These are phyloP conservation scores for Smutsia temminckii DNA, from an alignment of 2,797 vertebrate species.

Conservation along the genomic window DNA sequence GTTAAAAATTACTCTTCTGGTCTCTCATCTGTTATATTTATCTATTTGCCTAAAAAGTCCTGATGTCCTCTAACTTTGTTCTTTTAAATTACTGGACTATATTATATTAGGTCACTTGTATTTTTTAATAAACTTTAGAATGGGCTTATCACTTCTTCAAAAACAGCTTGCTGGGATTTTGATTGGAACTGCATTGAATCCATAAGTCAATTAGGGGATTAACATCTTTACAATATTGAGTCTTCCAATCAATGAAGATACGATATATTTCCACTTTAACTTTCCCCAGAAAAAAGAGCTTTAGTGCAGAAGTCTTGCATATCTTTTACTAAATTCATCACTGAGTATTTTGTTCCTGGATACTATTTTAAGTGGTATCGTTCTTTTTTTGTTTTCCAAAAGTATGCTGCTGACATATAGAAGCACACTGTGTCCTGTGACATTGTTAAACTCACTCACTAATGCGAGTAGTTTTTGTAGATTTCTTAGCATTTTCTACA, in stretches of 20 bases:
- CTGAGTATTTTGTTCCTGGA: neutral
- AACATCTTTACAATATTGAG: neutral
- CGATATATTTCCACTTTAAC: neutral
- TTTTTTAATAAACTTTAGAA: neutral
- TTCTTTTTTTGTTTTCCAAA: slow-evolving; percentile 13
- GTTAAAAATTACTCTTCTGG: neutral
- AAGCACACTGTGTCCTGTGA: neutral
- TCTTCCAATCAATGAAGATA: neutral
- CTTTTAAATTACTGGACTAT: neutral
- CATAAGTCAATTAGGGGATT: neutral
- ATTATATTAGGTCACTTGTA: neutral
- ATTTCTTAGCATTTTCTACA: neutral
- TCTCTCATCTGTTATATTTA: neutral
- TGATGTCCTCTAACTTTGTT: neutral
- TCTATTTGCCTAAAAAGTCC: neutral
- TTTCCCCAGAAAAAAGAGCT: neutral
- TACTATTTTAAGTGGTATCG: neutral
- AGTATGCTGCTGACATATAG: neutral
- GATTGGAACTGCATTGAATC: neutral
- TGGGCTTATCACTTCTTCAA: neutral
- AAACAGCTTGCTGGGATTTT: neutral
- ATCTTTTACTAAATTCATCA: neutral
- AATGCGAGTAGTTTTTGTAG: neutral
- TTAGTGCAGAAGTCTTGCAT: neutral
- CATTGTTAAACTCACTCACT: neutral